Conservation (phyloP, 2,797 vertebrate genomes). For the Lophius americanus region DNA sequence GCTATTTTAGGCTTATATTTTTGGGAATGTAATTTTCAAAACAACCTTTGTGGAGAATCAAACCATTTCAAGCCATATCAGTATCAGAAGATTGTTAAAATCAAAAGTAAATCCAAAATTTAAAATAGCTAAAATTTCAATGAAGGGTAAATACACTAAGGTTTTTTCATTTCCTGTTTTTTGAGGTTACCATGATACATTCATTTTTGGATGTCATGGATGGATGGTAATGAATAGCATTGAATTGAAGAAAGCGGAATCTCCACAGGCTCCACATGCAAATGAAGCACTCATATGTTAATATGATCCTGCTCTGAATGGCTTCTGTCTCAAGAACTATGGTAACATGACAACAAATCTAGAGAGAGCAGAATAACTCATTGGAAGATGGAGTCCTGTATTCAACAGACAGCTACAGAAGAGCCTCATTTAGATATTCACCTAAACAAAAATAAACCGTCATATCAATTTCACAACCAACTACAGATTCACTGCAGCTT, state of each 20-base stretch:
- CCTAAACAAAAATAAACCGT: no score
- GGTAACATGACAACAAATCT: constrained; percentile 28
- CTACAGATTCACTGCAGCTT: no score
- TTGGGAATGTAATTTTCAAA: no score
- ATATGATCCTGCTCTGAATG: constrained; percentile 50
- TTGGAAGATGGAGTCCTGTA: background rate
- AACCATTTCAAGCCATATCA: no score
- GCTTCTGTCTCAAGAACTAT: constrained; percentile 30
- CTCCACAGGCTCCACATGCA: constrained; percentile 43
- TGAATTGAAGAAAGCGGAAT: constrained; percentile 11
- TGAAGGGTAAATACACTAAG: background rate
- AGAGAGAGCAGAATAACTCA: constrained; percentile 13
- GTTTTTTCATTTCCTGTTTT: background rate
- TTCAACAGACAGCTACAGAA: background rate
- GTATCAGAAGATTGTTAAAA: background rate
- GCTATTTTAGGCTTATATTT: no score
- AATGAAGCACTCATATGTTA: constrained; percentile 74
- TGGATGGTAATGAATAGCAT: background rate
- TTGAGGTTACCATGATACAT: background rate
- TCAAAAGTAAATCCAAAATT: background rate
- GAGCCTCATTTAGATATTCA: no score
- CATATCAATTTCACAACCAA: no score
- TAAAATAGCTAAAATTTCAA: background rate
- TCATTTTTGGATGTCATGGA: background rate
- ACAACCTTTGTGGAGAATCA: no score